These are phyloP conservation scores for Lepeophtheirus salmonis DNA, from an alignment of 1,140 invertebrate species.

Conservation along the genomic window DNA sequence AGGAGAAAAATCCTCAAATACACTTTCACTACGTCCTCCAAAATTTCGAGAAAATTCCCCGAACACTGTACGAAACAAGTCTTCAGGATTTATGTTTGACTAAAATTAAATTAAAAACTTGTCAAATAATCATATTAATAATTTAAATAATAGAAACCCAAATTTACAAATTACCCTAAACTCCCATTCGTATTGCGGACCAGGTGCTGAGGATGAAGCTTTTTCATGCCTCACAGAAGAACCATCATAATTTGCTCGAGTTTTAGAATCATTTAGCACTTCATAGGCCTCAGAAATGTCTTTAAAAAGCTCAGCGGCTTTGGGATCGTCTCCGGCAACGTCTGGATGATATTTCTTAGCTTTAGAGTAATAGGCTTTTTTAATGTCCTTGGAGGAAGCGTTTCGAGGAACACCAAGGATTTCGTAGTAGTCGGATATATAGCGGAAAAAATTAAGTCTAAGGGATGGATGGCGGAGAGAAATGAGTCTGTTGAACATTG, in stretches of 20 bases:
- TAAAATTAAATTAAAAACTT: too few relatives aligned
- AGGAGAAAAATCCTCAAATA: constrained; percentile 13
- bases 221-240: constrained; percentile 22
- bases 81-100: constrained; percentile 6
- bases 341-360: constrained; percentile 40
- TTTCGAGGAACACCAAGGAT: constrained; percentile 34
- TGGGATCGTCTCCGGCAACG: constrained; percentile 32
- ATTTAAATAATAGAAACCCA: too few relatives aligned
- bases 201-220: neutral
- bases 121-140: too few relatives aligned
- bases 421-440: constrained; percentile 31
- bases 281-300: constrained; percentile 39
- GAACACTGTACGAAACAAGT: constrained; percentile 7
- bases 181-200: neutral
- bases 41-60: constrained; percentile 12
- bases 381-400: constrained; percentile 32
- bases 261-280: constrained; percentile 24
- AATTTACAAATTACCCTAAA: neutral
- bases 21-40: neutral
- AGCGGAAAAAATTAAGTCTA: constrained; percentile 21
- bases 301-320: constrained; percentile 33
- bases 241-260: constrained; percentile 26
- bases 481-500: neutral
- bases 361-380: constrained; percentile 36
- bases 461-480: neutral